These are phyloP conservation scores for Tragelaphus buxtoni DNA, from an alignment of 2,113 vertebrate genomes.

Conservation along the genomic window DNA sequence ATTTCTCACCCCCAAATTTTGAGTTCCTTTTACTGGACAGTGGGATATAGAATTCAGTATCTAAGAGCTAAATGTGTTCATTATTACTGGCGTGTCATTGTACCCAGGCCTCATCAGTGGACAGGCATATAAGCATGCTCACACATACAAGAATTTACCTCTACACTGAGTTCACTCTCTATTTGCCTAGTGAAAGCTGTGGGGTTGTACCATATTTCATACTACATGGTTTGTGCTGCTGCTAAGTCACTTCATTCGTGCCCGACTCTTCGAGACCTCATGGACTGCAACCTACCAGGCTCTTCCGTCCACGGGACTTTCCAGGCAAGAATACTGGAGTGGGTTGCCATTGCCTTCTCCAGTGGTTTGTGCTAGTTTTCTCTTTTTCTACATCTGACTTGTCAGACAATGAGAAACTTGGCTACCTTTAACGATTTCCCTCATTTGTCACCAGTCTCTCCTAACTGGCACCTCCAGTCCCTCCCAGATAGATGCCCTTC, in stretches of 20 bases:
- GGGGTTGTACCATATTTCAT: not conserved
- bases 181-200: not conserved
- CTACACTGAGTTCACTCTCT: not conserved
- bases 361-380: not conserved
- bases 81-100: not conserved
- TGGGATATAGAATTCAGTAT: not conserved
- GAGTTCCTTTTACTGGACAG: not conserved
- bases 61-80: not conserved
- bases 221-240: not conserved
- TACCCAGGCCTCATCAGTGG: not conserved
- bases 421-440: not conserved
- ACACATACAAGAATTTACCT: not conserved
- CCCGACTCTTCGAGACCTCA: accelerated
- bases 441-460: not conserved
- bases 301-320: accelerated
- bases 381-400: not conserved
- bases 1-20: not conserved
- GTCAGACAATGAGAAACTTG: not conserved
- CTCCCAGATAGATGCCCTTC: not conserved
- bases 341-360: too few relatives aligned
- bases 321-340: too few relatives aligned
- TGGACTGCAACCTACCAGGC: too few relatives aligned
- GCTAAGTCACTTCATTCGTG: too few relatives aligned
- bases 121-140: not conserved
- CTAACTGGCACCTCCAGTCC: not conserved